Evolutionary conservation across 2,113 vertebrate species (phyloP), one percentile per base, ranked within the genome.

Genomic region (Hypanus sabinus): DNA sequence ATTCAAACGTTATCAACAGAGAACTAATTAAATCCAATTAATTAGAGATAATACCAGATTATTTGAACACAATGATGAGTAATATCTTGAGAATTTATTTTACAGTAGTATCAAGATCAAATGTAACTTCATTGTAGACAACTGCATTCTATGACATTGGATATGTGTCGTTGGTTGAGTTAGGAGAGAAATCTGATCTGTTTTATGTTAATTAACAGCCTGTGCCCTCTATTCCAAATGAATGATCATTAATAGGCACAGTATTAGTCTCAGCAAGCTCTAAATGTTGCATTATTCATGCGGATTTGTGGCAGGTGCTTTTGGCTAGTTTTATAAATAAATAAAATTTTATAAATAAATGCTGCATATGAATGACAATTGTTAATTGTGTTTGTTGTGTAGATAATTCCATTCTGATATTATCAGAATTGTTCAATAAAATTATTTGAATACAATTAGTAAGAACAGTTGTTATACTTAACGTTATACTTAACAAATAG

Each of bases 171-270:
- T 70, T 12, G 18, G 62, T 70, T 11, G 62, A 70, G 88, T 33
- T 7, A 18, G 12, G 62, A 68, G 30, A 68, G 87, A 30, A 90
- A 90, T 30, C 33, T 91, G 88, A 91, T 91, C 60, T 70, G 88
- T 70, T 91, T 91, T 68, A 38, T 91, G 88, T 91, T 70, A 70
- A 91, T 91, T 91, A 91, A 36, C 65, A 70, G 62, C 18, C 88
- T 38, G 7, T 33, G 38, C 62, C 62, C n/a, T 70, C 16, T 36
- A 38, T 65, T 91, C 33, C 68, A 70, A 91, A 20, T 36, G 88
- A 91, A 65, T 36, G 88, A 91, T 70, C 88, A 70, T 30, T 62
- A 65, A 68, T 55, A 57, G 81, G 10, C n/a, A 91, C 33, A 38
- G 88, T 65, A 91, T 91, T 36, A 70, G 65, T 38, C 65, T 70